Evolutionary conservation across 2,797 vertebrate species (phyloP).

Genomic region (Pteropus rufus): DNA sequence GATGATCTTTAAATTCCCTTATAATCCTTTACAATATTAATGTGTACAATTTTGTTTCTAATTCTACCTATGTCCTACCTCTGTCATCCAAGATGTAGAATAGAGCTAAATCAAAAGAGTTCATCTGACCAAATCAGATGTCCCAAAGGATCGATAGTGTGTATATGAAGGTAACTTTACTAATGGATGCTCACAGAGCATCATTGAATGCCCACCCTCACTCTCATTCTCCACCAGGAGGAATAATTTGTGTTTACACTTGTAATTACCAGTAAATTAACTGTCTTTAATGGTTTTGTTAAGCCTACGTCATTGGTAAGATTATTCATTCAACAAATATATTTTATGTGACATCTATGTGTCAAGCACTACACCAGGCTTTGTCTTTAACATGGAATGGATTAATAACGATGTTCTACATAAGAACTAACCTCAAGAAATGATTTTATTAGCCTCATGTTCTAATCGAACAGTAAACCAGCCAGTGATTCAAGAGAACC

Average conservation of each 20-base stretch:
- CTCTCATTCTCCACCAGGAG: neutral
- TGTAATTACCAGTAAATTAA: neutral
- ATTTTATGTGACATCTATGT: neutral
- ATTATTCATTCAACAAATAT: neutral
- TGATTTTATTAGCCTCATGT: neutral
- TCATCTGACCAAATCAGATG: neutral
- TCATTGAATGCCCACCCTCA: neutral
- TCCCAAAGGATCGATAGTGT: neutral
- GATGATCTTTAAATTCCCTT: neutral
- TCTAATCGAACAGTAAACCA: neutral
- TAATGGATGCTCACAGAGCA: neutral
- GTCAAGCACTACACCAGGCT: neutral
- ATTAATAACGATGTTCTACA: neutral
- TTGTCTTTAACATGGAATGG: neutral
- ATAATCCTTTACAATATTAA: neutral
- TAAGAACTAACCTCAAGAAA: neutral
- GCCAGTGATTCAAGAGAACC: neutral
- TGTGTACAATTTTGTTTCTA: neutral
- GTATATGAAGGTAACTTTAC: neutral
- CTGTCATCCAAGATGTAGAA: neutral
- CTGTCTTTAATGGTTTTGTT: neutral
- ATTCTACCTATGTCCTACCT: neutral
- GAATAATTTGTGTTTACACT: neutral
- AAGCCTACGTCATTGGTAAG: neutral
- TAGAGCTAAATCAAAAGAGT: neutral